These are phyloP conservation scores for Monoplex corrugatus DNA, from an alignment of 2,888 invertebrate species.

Conservation along the genomic window DNA sequence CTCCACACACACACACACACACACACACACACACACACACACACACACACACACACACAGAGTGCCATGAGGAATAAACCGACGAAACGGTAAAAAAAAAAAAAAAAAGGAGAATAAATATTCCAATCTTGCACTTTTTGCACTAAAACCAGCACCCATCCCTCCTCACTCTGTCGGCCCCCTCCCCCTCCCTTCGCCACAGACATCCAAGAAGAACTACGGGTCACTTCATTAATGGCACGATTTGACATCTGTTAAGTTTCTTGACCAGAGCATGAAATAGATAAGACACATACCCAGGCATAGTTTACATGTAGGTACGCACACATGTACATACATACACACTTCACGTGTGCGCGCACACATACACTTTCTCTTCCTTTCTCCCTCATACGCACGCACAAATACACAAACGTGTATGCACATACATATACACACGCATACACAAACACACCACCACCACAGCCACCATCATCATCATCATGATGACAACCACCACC, in stretches of 20 bases:
- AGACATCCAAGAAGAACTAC: not conserved
- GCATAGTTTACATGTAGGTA: too few species aligned
- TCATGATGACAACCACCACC: too few species aligned
- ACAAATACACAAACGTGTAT: too few species aligned
- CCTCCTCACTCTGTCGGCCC: not conserved
- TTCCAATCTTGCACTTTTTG: not conserved
- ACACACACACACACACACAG: not conserved
- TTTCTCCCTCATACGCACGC: not conserved
- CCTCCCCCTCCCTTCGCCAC: not conserved
- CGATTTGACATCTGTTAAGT: not conserved
- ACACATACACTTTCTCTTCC: not conserved
- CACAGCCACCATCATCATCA: too few species aligned
- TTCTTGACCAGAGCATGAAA: not conserved
- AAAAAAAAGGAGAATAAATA: not conserved
- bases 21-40: not conserved
- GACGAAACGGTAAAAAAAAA: not conserved
- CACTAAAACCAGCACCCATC: not conserved
- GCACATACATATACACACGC: too few species aligned
- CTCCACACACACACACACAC: not conserved
- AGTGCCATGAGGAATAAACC: not conserved
- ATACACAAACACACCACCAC: too few species aligned
- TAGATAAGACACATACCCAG: too few species aligned
- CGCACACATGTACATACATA: too few species aligned
- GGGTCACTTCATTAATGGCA: not conserved
- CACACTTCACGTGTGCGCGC: too few species aligned